These are phyloP conservation scores for Uloborus plumipes DNA, from an alignment of 2,888 invertebrate species.

Conservation along the genomic window DNA sequence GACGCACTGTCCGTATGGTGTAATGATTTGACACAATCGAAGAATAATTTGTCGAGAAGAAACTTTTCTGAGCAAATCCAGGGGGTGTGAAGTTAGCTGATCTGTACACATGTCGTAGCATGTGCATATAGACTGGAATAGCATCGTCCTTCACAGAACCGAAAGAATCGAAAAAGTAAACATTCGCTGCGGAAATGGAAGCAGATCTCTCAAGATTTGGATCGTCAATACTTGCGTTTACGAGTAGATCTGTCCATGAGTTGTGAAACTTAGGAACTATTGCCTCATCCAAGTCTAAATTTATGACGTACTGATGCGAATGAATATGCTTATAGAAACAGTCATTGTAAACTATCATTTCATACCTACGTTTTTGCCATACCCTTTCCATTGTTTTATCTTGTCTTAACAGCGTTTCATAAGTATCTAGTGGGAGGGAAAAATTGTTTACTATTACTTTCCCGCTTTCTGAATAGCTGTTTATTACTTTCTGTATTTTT, in stretches of 20 bases:
- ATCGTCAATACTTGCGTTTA: conserved; percentile 73
- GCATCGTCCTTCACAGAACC: conserved; percentile 2
- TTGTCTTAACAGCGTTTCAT: conserved; percentile 78
- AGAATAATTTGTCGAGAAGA: conserved; percentile 78
- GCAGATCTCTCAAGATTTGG: conserved; percentile 72
- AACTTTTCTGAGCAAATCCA: conserved; percentile 81
- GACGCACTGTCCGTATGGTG: conserved; percentile 77
- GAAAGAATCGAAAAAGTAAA: conserved; percentile 77
- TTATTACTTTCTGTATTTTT: conserved; percentile 83
- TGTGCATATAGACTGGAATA: conserved; percentile 70
- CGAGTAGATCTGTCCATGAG: conserved; percentile 84
- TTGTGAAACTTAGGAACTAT: conserved; percentile 78
- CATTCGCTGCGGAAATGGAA: conserved; percentile 76
- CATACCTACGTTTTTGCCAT: conserved; percentile 93
- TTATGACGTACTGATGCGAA: conserved; percentile 88
- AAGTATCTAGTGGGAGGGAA: conserved; percentile 77
- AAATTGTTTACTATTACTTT: conserved; percentile 83
- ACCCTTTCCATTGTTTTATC: conserved; percentile 81
- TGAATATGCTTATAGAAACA: conserved; percentile 94
- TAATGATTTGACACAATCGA: conserved; percentile 84
- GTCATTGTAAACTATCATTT: conserved; percentile 95
- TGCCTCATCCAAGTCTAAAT: conserved; percentile 94
- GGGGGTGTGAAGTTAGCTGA: conserved; percentile 77
- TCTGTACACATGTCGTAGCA: conserved; percentile 74
- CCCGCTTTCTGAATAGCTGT: conserved; percentile 76